These are phyloP conservation scores for Drosophila repleta DNA, from an alignment of 1,140 invertebrate genomes.

Conservation along the genomic window DNA sequence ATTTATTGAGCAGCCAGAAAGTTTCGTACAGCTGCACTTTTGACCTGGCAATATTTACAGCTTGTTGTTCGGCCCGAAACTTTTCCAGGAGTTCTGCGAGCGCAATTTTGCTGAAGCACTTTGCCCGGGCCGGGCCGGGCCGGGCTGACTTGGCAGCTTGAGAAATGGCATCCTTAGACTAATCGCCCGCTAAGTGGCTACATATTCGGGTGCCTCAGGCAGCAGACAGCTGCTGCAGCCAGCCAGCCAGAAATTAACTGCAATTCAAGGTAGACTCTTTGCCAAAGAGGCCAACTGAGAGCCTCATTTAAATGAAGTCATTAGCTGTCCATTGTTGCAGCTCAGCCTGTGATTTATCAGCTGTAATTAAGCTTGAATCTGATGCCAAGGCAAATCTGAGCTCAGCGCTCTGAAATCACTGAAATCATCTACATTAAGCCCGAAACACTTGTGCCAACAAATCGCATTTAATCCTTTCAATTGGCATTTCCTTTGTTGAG, in stretches of 20 bases:
- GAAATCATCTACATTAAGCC: not conserved
- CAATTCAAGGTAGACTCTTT: not conserved
- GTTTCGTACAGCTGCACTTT: conserved; percentile 61
- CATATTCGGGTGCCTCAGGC: conserved; percentile 13
- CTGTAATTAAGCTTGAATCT: conserved; percentile 34
- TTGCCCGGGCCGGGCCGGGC: conserved; percentile 5
- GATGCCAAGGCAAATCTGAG: not conserved
- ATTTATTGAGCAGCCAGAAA: conserved; percentile 69
- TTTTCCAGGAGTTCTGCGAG: conserved; percentile 18
- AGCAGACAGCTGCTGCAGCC: not conserved
- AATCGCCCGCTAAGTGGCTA: conserved; percentile 47
- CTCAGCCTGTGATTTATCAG: not conserved
- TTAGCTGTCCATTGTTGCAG: not conserved
- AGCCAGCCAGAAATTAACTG: not conserved
- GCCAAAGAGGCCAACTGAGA: not conserved
- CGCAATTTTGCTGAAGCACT: conserved; percentile 40
- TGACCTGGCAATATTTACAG: conserved; percentile 56
- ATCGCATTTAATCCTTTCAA: conserved; percentile 32
- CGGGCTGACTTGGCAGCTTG: conserved; percentile 36
- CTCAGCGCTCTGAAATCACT: not conserved
- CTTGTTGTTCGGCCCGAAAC: conserved; percentile 39
- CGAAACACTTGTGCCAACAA: conserved; percentile 19
- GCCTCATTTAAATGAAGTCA: not conserved
- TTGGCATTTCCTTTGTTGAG: conserved; percentile 19
- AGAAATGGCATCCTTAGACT: conserved; percentile 41